Percentiles rank a stretch among this genome's conserved stretches.
Evolutionary conservation across 2,888 invertebrate genomes (phyloP).

Genomic region (Drosophila quinaria): DNA sequence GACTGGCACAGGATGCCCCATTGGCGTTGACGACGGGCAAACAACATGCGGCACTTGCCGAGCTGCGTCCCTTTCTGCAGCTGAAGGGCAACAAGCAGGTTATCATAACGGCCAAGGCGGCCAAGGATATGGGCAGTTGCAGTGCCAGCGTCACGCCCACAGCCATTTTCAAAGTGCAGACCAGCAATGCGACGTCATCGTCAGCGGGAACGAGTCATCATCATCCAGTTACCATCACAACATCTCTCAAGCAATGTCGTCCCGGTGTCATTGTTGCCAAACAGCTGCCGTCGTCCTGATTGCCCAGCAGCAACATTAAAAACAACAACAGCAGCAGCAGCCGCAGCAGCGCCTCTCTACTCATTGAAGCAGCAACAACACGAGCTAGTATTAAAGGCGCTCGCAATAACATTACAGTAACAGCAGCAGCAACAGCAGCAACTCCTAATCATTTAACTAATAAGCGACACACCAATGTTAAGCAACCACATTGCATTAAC

Average conservation of each 20-base stretch:
- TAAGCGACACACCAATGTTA: constrained; percentile 51
- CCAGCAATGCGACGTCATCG: constrained; percentile 48
- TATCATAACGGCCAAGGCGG: constrained; percentile 77
- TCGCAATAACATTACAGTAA: constrained; percentile 50
- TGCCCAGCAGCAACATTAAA: constrained; percentile 74
- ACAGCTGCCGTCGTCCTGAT: constrained; percentile 90
- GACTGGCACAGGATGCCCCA: constrained; percentile 83
- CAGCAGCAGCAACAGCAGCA: constrained; percentile 45
- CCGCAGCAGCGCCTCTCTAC: constrained; percentile 26
- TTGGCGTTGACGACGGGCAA: constrained; percentile 83
- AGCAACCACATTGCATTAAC: constrained; percentile 55
- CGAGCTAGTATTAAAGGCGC: constrained; percentile 58
- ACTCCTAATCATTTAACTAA: constrained; percentile 44
- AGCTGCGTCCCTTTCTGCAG: constrained; percentile 89
- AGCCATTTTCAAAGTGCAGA: constrained; percentile 84
- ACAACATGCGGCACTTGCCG: constrained; percentile 87
- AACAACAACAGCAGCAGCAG: constrained; percentile 32
- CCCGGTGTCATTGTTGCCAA: constrained; percentile 97
- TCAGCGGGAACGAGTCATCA: constrained; percentile 51
- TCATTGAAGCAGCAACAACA: constrained; percentile 35
- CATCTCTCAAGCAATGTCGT: constrained; percentile 89
- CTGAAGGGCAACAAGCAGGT: constrained; percentile 86
- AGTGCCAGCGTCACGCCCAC: constrained; percentile 77
- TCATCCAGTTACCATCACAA: constrained; percentile 79
- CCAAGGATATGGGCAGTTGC: constrained; percentile 65